Conservation (phyloP, 2,113 vertebrate species). For the Myrmophylax atrothorax region DNA sequence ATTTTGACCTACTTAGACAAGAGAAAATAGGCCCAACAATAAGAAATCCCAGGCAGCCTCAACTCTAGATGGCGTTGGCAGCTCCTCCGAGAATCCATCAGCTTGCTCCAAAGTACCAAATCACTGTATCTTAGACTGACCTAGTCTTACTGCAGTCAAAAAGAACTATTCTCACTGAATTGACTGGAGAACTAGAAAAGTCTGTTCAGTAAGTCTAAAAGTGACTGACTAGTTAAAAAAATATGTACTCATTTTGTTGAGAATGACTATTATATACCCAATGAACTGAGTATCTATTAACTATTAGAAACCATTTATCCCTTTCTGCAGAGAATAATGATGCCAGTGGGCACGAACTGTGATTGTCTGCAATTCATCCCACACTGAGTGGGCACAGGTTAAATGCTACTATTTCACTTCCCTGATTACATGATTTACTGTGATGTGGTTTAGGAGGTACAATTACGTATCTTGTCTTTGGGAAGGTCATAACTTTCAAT, state of each 20-base stretch:
- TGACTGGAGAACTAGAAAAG: background rate
- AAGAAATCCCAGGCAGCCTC: background rate
- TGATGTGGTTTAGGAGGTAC: background rate
- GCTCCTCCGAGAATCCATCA: background rate
- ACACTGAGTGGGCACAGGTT: background rate
- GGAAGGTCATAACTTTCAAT: background rate
- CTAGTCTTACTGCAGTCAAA: background rate
- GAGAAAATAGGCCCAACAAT: background rate
- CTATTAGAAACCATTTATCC: background rate
- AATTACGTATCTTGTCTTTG: background rate
- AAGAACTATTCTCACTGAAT: background rate
- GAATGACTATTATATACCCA: background rate
- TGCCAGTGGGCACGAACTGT: background rate
- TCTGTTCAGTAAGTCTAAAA: background rate
- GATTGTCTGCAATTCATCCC: background rate
- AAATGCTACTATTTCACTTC: background rate
- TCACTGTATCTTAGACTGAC: background rate
- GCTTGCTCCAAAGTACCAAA: background rate
- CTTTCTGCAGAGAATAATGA: background rate
- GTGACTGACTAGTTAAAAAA: background rate
- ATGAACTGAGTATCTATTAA: background rate
- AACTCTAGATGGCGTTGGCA: slow-evolving; percentile 40
- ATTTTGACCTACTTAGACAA: background rate
- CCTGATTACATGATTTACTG: background rate
- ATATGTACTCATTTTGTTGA: rapidly evolving